Evolutionary conservation across 1,140 invertebrate genomes (phyloP).

Genomic region (Sipha flava): DNA sequence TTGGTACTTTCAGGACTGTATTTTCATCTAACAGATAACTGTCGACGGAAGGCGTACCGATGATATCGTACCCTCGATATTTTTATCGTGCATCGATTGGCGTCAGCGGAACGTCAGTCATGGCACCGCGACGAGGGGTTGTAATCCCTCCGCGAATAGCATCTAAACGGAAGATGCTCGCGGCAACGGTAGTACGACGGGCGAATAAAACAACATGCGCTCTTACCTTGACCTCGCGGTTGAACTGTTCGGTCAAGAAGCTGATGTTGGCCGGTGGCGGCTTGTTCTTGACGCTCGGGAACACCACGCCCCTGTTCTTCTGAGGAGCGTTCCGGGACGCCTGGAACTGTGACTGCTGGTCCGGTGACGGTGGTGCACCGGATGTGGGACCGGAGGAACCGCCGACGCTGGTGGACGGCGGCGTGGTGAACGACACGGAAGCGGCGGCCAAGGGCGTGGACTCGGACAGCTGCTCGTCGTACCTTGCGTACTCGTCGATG

Average conservation of each 20-base stretch:
- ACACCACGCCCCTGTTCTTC: slow-evolving; percentile 68
- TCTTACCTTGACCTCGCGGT: slow-evolving; percentile 74
- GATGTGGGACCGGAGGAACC: slow-evolving; percentile 37
- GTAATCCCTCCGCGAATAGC: too few relatives aligned
- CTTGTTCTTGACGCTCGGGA: slow-evolving; percentile 83
- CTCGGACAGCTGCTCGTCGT: slow-evolving; percentile 38
- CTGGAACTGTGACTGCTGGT: slow-evolving; percentile 43
- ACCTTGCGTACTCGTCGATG: slow-evolving; percentile 62
- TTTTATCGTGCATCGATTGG: too few relatives aligned
- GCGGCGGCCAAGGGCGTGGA: slow-evolving; percentile 34
- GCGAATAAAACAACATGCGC: background rate
- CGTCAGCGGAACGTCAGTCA: too few relatives aligned
- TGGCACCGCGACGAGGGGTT: too few relatives aligned
- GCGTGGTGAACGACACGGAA: slow-evolving; percentile 35
- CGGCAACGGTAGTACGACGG: too few relatives aligned
- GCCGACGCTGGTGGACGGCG: slow-evolving; percentile 36
- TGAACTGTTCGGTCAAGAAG: slow-evolving; percentile 57
- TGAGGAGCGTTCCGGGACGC: slow-evolving; percentile 37
- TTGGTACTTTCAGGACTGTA: too few relatives aligned
- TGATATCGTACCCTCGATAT: too few relatives aligned
- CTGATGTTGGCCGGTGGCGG: slow-evolving; percentile 72
- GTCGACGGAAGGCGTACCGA: too few relatives aligned
- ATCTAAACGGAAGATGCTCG: too few relatives aligned
- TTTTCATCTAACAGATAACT: too few relatives aligned
- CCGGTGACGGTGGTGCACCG: slow-evolving; percentile 45